phyloP scores from a whole-genome alignment of 2,797 vertebrate genomes.

The Mormyrus proboscirostris region DNA sequence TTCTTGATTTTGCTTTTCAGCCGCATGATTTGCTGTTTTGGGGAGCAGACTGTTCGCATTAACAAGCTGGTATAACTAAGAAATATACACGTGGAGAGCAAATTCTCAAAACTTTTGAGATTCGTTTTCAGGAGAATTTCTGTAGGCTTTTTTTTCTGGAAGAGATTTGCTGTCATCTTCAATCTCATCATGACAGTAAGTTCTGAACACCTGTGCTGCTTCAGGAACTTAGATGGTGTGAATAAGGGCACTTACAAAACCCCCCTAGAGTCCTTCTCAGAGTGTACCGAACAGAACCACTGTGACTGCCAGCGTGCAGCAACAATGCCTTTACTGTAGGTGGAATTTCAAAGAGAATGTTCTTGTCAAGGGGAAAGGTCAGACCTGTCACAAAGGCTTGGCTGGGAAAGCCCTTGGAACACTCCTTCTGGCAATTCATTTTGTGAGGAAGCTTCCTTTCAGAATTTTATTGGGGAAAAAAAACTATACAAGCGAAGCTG shows the following conservation, averaged over 20 bases:
- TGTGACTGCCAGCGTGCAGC: not conserved
- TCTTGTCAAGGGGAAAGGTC: conserved; percentile 14
- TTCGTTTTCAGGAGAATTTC: not conserved
- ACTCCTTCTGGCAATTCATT: not conserved
- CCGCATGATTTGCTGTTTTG: not conserved
- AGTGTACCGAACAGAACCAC: not conserved
- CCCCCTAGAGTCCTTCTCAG: not conserved
- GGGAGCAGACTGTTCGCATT: not conserved
- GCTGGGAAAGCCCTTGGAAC: not conserved
- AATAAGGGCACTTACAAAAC: not conserved
- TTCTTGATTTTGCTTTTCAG: not conserved
- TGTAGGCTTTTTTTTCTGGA: not conserved
- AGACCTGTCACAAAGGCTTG: not conserved
- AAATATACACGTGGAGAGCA: not conserved
- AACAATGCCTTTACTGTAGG: not conserved
- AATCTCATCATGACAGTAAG: not conserved
- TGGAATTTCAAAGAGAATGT: not conserved
- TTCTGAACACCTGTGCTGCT: not conserved
- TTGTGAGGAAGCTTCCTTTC: not conserved
- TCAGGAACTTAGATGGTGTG: not conserved
- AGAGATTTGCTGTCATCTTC: not conserved
- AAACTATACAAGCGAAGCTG: not conserved
- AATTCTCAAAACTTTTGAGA: not conserved
- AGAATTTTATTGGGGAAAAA: not conserved
- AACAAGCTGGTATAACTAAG: not conserved